Conservation (phyloP, 2,888 invertebrate species). For the Eustalomyia histrio region DNA sequence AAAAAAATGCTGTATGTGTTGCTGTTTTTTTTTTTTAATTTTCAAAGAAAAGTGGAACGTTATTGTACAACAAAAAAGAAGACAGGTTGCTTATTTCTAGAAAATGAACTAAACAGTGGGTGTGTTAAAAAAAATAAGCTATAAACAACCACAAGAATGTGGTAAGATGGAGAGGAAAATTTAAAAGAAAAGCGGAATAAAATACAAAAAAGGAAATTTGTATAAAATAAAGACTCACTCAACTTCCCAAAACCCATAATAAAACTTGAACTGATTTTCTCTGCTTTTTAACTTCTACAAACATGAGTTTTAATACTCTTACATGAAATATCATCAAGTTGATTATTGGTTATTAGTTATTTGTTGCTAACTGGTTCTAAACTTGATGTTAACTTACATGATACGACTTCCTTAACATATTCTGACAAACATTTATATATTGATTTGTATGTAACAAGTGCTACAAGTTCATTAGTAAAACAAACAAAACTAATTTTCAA, state of each 20-base stretch:
- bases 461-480: slow-evolving; percentile 60
- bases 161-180: slow-evolving; percentile 28
- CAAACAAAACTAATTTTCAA: slow-evolving; percentile 52
- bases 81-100: slow-evolving; percentile 16
- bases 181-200: neutral
- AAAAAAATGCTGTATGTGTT: slow-evolving; percentile 3
- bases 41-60: slow-evolving; percentile 47
- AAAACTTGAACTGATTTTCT: neutral
- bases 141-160: slow-evolving; percentile 17
- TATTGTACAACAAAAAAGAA: neutral
- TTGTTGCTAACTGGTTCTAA: neutral
- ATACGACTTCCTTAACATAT: neutral
- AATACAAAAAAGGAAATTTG: neutral
- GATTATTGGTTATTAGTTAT: neutral
- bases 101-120: slow-evolving; percentile 36
- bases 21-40: neutral
- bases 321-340: too few relatives aligned
- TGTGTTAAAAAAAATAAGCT: slow-evolving; percentile 12
- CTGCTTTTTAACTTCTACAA: too few relatives aligned
- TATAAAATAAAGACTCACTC: neutral
- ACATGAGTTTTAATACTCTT: too few relatives aligned
- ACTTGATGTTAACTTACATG: neutral
- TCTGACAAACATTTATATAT: neutral
- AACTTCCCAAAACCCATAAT: neutral
- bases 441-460: slow-evolving; percentile 52